A percentile compares a stretch with the other conserved stretches of the same genome.
Conservation (phyloP, 2,113 vertebrate species). For the Salminus brasiliensis region DNA sequence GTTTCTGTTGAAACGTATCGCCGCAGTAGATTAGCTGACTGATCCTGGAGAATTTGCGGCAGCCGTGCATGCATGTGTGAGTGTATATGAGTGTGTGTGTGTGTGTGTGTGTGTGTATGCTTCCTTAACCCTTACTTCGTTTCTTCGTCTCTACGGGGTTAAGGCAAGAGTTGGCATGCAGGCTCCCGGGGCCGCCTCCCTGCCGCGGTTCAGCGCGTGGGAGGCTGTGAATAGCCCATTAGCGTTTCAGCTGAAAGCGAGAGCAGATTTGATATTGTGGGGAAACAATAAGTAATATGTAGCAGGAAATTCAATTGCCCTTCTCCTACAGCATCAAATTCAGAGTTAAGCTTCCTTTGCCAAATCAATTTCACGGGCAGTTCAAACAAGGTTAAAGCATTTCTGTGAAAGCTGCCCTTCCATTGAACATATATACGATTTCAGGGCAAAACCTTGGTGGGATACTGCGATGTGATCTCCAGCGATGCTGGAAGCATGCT, state of each 20-base stretch:
- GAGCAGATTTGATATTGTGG: conserved; percentile 81
- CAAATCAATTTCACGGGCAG: conserved; percentile 74
- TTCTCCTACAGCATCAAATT: conserved; percentile 72
- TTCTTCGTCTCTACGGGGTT: conserved; percentile 16
- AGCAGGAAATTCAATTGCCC: conserved; percentile 82
- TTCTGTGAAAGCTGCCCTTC: conserved; percentile 34
- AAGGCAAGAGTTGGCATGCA: conserved; percentile 7
- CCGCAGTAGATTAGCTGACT: conserved; percentile 10
- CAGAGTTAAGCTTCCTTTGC: conserved; percentile 68
- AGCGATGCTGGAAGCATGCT: neutral
- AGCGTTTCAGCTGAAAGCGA: conserved; percentile 76
- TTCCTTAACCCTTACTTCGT: conserved; percentile 17
- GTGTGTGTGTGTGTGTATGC: conserved; percentile 4
- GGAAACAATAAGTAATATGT: conserved; percentile 82
- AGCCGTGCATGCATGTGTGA: too few species aligned
- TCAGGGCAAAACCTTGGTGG: neutral
- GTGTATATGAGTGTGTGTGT: too few species aligned
- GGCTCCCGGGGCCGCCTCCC: conserved; percentile 49
- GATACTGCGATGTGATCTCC: neutral
- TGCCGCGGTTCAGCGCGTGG: conserved; percentile 64
- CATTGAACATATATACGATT: conserved; percentile 44
- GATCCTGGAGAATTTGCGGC: conserved; percentile 15
- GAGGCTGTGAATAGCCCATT: conserved; percentile 78
- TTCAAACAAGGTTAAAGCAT: conserved; percentile 68
- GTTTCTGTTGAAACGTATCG: conserved; percentile 19